These are phyloP conservation scores for Sycophila texana DNA, from an alignment of 2,888 invertebrate species.

Conservation along the genomic window DNA sequence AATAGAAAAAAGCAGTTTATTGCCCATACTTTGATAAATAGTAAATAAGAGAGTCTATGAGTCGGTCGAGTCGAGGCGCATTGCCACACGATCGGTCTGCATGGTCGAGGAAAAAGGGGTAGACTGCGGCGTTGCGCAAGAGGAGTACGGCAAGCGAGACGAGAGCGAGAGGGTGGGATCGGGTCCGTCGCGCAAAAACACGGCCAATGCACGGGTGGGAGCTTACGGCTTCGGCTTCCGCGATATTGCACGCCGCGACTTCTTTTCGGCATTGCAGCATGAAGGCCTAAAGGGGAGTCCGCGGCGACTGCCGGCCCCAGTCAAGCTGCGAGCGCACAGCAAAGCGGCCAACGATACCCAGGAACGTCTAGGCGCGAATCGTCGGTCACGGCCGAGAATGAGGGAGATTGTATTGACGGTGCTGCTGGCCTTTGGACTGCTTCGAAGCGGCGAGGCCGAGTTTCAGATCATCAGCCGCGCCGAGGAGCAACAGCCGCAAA, in stretches of 20 bases:
- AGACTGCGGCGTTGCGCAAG: too few species aligned
- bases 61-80: too few species aligned
- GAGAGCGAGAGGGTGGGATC: too few species aligned
- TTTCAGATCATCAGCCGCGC: not conserved
- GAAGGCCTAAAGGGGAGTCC: slow-evolving; percentile 10
- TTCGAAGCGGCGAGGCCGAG: not conserved
- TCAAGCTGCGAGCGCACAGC: not conserved
- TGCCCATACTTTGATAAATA: too few species aligned
- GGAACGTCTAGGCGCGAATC: not conserved
- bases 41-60: too few species aligned
- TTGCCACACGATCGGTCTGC: too few species aligned
- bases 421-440: not conserved
- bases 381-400: not conserved
- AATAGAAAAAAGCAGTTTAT: too few species aligned
- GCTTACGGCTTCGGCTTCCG: not conserved
- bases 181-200: too few species aligned
- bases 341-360: not conserved
- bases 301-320: slow-evolving; percentile 4
- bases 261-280: not conserved
- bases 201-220: not conserved
- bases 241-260: not conserved
- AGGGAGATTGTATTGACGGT: not conserved
- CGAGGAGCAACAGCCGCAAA: not conserved
- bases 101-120: too few species aligned
- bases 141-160: too few species aligned